Percentiles rank a stretch among this genome's conserved stretches.
phyloP scores from a whole-genome alignment of 2,797 vertebrate genomes.

The Aselliscus stoliczkanus region DNA sequence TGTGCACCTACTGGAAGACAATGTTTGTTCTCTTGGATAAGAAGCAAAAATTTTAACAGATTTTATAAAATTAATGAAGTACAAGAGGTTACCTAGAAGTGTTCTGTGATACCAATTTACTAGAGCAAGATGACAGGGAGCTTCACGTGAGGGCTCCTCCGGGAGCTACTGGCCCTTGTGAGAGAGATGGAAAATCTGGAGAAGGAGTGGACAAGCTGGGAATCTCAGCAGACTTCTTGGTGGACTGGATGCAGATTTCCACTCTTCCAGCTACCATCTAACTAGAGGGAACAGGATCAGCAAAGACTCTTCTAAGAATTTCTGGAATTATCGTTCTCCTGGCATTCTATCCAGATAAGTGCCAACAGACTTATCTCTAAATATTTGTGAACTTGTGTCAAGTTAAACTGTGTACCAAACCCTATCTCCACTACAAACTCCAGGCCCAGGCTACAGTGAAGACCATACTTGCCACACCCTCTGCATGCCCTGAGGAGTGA shows the following conservation, averaged over 20 bases:
- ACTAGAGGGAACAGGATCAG: not conserved
- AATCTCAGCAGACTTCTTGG: not conserved
- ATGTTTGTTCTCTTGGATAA: not conserved
- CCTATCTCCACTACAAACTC: not conserved
- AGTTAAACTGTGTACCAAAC: not conserved
- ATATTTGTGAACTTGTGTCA: not conserved
- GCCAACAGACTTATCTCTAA: not conserved
- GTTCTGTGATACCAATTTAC: not conserved
- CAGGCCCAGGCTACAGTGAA: not conserved
- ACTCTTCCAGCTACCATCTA: not conserved
- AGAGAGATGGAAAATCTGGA: not conserved
- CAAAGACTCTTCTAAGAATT: not conserved
- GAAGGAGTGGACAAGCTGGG: not conserved
- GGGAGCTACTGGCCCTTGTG: not conserved
- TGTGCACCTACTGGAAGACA: not conserved
- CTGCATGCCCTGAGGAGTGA: not conserved
- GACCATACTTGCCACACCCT: not conserved
- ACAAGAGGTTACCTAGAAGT: not conserved
- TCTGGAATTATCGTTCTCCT: not conserved
- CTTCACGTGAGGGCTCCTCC: not conserved
- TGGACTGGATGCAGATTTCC: fast-evolving
- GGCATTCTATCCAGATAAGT: not conserved
- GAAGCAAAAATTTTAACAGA: not conserved
- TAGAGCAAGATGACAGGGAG: not conserved
- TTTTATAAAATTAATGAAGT: not conserved